Conservation (phyloP, 2,888 invertebrate species). For the Andrena hattorfiana region DNA sequence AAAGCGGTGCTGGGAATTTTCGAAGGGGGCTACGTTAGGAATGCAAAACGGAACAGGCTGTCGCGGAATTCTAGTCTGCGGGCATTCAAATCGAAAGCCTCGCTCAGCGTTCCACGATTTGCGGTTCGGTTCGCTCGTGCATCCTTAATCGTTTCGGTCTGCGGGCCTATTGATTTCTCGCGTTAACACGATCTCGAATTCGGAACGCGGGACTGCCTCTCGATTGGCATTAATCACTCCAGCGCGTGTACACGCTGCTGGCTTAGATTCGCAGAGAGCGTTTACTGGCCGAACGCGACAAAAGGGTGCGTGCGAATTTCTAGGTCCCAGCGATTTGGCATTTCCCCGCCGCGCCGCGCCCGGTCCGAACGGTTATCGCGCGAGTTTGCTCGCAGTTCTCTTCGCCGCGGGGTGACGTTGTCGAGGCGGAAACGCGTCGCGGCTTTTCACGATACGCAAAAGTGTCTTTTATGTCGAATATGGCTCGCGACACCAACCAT, state of each 20-base stretch:
- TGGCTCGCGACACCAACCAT: conserved; percentile 5
- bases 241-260: conserved; percentile 18
- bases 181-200: conserved; percentile 61
- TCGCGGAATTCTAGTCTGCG: conserved; percentile 49
- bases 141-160: conserved; percentile 63
- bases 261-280: neutral
- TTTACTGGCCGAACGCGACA: neutral
- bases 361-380: neutral
- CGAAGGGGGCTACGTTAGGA: conserved; percentile 7
- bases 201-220: conserved; percentile 57
- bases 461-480: conserved; percentile 13
- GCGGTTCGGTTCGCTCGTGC: conserved; percentile 51
- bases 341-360: neutral
- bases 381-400: neutral
- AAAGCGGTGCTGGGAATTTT: conserved; percentile 5
- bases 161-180: conserved; percentile 63
- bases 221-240: conserved; percentile 59
- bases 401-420: conserved; percentile 1
- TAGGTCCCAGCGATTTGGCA: neutral
- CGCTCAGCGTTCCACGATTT: conserved; percentile 45
- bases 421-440: neutral
- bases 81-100: conserved; percentile 39
- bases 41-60: conserved; percentile 32
- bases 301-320: neutral
- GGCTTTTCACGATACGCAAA: conserved; percentile 12